Evolutionary conservation across 2,113 vertebrate species (phyloP).

Genomic region (Peucedramus taeniatus): DNA sequence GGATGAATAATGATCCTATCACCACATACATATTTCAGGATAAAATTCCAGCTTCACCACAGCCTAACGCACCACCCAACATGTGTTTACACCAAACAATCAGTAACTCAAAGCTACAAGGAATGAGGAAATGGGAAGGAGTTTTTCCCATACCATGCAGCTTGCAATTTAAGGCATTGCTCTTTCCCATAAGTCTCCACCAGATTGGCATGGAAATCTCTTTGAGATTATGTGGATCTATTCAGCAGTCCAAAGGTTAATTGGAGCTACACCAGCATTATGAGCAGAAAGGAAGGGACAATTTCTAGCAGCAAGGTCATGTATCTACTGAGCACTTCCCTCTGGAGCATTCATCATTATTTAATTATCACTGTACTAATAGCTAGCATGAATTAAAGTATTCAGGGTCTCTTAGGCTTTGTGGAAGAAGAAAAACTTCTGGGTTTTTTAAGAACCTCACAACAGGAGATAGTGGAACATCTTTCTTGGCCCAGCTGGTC

Average conservation of each 20-base stretch:
- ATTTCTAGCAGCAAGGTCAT: neutral
- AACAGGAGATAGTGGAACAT: neutral
- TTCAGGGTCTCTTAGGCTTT: neutral
- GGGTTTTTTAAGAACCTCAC: neutral
- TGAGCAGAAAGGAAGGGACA: neutral
- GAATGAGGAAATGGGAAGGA: conserved; percentile 3
- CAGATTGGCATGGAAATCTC: neutral
- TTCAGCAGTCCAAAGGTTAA: neutral
- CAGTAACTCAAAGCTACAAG: neutral
- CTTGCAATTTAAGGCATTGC: neutral
- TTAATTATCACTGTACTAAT: conserved; percentile 16
- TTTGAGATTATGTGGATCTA: neutral
- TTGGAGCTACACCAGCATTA: neutral
- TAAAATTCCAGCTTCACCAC: neutral
- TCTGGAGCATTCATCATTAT: neutral
- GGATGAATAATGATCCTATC: neutral
- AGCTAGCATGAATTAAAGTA: neutral
- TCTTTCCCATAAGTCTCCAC: neutral
- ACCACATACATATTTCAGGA: neutral
- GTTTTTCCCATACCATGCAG: neutral
- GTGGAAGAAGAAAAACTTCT: neutral
- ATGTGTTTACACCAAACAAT: neutral
- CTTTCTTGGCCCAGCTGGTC: neutral
- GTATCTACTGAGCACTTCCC: neutral
- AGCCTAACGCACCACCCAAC: neutral